Base-by-base conservation (phyloP, 2,888 invertebrate genomes). In the Kryphioiulus occultus region DNA sequence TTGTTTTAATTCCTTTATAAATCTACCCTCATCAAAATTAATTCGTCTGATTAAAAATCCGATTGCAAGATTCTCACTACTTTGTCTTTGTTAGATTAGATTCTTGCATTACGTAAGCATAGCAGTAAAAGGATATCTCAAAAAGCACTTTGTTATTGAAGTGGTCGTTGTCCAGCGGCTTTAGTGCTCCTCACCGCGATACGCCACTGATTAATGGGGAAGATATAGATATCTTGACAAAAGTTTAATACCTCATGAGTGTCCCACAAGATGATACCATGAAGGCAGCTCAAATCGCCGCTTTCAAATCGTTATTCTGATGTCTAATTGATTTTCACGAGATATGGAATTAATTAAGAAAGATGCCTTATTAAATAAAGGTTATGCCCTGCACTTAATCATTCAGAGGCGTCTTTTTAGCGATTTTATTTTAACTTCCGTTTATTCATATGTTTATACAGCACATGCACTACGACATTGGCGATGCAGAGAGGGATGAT, bases 121-220 rank as follows among this genome's bases (percentile, higher is more conserved):
- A 59, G 53, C n/a, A n/a, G 19, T 59, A 59, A 59, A 59, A n/a
- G 53, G 53, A 59, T n/a, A 59, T 59, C 53, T 59, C 53, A 59
- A 59, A 47, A 59, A 59, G 53, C 53, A 59, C 53, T 59, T 59
- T 59, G 53, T 59, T 59, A n/a, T 59, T 59, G 53, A 59, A 59
- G 53, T 59, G 53, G 53, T 59, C 53, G n/a, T 59, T 59, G 19
- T n/a, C 53, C 53, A 59, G n/a, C n/a, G 53, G 12, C 53, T 59
- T 59, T 59, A 59, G 53, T 59, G 53, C 53, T 59, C 53, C 42
- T 59, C 53, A 59, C 53, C 53, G 53, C 53, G 53, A 59, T 59
- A 59, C n/a, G 53, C 53, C n/a, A 59, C 53, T 59, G 53, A 59
- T 59, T 59, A 59, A 59, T 59, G 53, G 53, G 53, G 53, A 2